Evolutionary conservation across 2,888 invertebrate genomes (phyloP).

Genomic region (Arenicola marina): DNA sequence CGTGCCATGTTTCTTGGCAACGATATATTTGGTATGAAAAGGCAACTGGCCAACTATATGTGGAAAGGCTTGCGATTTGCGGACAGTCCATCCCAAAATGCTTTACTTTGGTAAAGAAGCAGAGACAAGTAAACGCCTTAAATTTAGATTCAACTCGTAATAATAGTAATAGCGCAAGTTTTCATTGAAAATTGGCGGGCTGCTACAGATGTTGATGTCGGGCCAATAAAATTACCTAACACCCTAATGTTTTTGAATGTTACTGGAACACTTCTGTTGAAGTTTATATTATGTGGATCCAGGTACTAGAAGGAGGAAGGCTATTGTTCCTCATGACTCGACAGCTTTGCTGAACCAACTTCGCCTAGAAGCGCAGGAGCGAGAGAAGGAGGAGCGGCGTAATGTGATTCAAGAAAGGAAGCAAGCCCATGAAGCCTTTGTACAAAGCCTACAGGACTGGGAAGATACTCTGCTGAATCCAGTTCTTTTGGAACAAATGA

Average conservation of each 20-base stretch:
- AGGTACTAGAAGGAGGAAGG: slow-evolving; percentile 38
- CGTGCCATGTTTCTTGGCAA: too few relatives aligned
- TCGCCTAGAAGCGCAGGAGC: slow-evolving; percentile 54
- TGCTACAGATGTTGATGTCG: not conserved
- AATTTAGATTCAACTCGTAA: too few relatives aligned
- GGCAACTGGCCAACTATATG: too few relatives aligned
- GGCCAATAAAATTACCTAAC: too few relatives aligned
- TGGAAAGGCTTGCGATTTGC: too few relatives aligned
- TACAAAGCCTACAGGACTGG: slow-evolving; percentile 62
- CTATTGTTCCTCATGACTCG: slow-evolving; percentile 46
- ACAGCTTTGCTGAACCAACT: slow-evolving; percentile 57
- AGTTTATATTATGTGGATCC: not conserved
- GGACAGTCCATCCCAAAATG: too few relatives aligned
- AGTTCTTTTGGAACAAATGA: slow-evolving; percentile 61
- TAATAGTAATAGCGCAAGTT: too few relatives aligned
- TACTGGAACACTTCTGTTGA: not conserved
- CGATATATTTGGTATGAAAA: too few relatives aligned
- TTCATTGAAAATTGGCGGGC: not conserved
- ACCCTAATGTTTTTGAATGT: not conserved
- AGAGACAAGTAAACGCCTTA: too few relatives aligned
- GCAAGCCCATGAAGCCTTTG: slow-evolving; percentile 60
- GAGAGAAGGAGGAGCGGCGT: slow-evolving; percentile 50
- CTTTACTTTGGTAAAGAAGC: too few relatives aligned
- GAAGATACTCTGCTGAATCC: slow-evolving; percentile 62
- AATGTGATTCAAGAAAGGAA: slow-evolving; percentile 57